A percentile compares a stretch with the other conserved stretches of the same genome.
Conservation (phyloP, 2,888 invertebrate species). For the Coenonympha arcania region DNA sequence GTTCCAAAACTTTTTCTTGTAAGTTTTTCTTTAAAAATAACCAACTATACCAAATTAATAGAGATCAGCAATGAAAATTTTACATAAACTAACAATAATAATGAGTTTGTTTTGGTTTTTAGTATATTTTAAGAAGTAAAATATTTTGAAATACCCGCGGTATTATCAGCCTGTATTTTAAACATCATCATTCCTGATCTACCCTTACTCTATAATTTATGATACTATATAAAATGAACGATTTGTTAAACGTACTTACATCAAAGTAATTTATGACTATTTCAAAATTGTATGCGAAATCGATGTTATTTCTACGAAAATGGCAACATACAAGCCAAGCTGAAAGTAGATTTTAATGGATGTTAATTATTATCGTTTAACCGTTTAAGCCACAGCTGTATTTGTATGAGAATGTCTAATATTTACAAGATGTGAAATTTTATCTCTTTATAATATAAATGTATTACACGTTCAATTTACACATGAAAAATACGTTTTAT, state of each 20-base stretch:
- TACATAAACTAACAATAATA: too few relatives aligned
- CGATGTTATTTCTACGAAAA: constrained; percentile 16
- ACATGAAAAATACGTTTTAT: constrained; percentile 39
- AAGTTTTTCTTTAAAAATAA: too few relatives aligned
- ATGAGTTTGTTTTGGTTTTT: too few relatives aligned
- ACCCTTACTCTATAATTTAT: neutral
- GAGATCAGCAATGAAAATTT: neutral
- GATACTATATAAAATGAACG: neutral
- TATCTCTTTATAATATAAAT: constrained; percentile 72
- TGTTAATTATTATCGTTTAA: constrained; percentile 36
- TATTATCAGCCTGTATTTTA: too few relatives aligned
- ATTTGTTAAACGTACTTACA: constrained; percentile 3
- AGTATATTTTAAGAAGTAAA: too few relatives aligned
- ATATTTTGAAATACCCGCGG: too few relatives aligned
- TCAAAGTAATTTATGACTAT: constrained; percentile 7
- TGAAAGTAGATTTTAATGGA: constrained; percentile 17
- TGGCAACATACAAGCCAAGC: constrained; percentile 13
- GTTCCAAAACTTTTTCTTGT: too few relatives aligned
- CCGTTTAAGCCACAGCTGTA: constrained; percentile 48
- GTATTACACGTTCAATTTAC: constrained; percentile 68
- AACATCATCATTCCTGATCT: constrained; percentile 3
- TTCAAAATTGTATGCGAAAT: constrained; percentile 15
- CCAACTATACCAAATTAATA: too few relatives aligned
- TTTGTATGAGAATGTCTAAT: constrained; percentile 62
- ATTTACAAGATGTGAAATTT: constrained; percentile 71